Conservation (phyloP, 2,888 invertebrate species). For the Siphlonurus alternatus region DNA sequence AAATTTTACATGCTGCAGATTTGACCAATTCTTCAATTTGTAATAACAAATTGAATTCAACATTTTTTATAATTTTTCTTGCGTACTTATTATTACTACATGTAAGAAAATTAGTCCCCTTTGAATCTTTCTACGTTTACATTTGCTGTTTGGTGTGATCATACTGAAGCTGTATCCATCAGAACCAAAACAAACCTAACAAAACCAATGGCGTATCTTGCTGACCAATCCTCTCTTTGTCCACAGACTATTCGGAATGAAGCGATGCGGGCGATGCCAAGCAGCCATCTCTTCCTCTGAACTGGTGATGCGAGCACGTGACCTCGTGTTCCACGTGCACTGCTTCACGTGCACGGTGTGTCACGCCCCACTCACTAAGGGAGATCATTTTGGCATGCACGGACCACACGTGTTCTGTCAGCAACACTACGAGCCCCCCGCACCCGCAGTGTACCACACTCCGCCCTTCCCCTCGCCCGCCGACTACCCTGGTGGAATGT, state of each 20-base stretch:
- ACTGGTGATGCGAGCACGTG: slow-evolving; percentile 86
- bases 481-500: slow-evolving; percentile 1
- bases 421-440: slow-evolving; percentile 38
- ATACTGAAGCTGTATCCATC: too few relatives aligned
- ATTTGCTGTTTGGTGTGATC: too few relatives aligned
- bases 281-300: slow-evolving; percentile 78
- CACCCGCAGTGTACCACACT: slow-evolving; percentile 6
- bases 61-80: too few relatives aligned
- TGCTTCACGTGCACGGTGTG: slow-evolving; percentile 90
- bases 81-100: too few relatives aligned
- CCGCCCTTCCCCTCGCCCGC: slow-evolving; percentile 29
- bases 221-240: too few relatives aligned
- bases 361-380: slow-evolving; percentile 71
- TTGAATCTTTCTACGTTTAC: too few relatives aligned
- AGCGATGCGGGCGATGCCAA: slow-evolving; percentile 78
- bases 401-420: slow-evolving; percentile 80
- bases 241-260: slow-evolving; percentile 74
- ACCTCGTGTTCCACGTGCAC: slow-evolving; percentile 83
- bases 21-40: too few relatives aligned
- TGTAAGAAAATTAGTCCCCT: too few relatives aligned
- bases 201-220: too few relatives aligned
- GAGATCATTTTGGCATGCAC: slow-evolving; percentile 88
- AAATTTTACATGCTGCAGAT: too few relatives aligned
- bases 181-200: too few relatives aligned
- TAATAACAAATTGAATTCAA: too few relatives aligned